Evolutionary conservation across 1,140 invertebrate species (phyloP).

Genomic region (Eubasilissa regina): DNA sequence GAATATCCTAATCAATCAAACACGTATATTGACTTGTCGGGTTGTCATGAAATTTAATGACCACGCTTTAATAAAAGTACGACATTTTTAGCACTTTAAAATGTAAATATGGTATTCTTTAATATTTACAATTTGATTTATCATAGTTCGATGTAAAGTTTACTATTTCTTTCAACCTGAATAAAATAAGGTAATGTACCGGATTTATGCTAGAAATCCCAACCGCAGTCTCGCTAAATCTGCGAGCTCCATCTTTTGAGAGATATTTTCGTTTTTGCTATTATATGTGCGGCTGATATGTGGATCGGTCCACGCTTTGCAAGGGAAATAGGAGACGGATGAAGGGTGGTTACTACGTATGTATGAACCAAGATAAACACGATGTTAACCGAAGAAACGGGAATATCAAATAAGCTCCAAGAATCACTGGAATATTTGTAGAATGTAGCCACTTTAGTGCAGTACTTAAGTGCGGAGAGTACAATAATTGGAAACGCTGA

Average conservation of each 20-base stretch:
- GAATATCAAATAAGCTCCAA: not conserved
- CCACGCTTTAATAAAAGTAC: too few relatives aligned
- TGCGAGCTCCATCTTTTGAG: not conserved
- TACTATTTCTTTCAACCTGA: conserved; percentile 2
- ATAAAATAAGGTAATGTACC: conserved; percentile 8
- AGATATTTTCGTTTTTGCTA: conserved; percentile 38
- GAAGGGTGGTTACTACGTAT: not conserved
- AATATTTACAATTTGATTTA: too few relatives aligned
- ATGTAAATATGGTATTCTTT: too few relatives aligned
- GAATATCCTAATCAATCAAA: too few relatives aligned
- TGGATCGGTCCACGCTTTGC: conserved; percentile 26
- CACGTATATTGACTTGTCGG: too few relatives aligned
- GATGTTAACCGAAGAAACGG: not conserved
- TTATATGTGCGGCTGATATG: conserved; percentile 38
- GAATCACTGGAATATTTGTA: not conserved
- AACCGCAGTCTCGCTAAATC: not conserved
- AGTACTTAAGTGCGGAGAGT: too few relatives aligned
- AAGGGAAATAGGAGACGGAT: conserved; percentile 10
- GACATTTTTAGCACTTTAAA: too few relatives aligned
- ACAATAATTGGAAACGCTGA: too few relatives aligned
- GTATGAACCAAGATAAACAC: not conserved
- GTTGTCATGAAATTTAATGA: too few relatives aligned
- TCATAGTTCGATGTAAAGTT: not conserved
- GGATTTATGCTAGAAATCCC: not conserved
- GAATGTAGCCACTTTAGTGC: not conserved